Evolutionary conservation across 2,113 vertebrate genomes (phyloP).

Genomic region (Equus przewalskii): DNA sequence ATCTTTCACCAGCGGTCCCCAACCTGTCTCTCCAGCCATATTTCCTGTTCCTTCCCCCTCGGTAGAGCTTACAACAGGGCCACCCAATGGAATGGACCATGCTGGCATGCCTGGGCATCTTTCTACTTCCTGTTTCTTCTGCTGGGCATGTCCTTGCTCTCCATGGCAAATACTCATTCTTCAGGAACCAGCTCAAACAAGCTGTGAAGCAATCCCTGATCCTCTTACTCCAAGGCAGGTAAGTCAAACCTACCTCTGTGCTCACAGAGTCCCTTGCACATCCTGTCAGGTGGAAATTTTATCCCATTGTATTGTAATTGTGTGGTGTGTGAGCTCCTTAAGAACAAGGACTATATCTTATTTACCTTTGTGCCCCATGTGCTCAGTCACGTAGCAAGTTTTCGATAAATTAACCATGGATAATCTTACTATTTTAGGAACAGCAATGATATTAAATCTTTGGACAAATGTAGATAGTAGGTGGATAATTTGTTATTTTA

Average conservation of each 20-base stretch:
- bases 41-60: slow-evolving; percentile 50
- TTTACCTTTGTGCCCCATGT: background rate
- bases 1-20: slow-evolving; percentile 30
- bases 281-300: background rate
- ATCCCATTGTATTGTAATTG: background rate
- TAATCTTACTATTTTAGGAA: slow-evolving; percentile 29
- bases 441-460: background rate
- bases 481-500: slow-evolving; percentile 27
- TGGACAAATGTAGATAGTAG: background rate
- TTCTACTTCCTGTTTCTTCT: slow-evolving; percentile 63
- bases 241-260: background rate
- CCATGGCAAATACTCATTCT: slow-evolving; percentile 39
- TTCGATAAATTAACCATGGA: background rate
- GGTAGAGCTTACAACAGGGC: background rate
- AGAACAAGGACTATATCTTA: background rate
- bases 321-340: background rate
- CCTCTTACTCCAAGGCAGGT: background rate
- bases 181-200: slow-evolving; percentile 1
- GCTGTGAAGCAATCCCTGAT: background rate
- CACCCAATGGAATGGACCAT: background rate
- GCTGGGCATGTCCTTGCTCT: background rate
- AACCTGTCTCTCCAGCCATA: slow-evolving; percentile 68
- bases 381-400: background rate
- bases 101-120: background rate
- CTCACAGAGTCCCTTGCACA: background rate